Evolutionary conservation across 1,140 invertebrate genomes (phyloP), one percentile per base, ranked within the genome.

Genomic region (Zaprionus davidi): DNA sequence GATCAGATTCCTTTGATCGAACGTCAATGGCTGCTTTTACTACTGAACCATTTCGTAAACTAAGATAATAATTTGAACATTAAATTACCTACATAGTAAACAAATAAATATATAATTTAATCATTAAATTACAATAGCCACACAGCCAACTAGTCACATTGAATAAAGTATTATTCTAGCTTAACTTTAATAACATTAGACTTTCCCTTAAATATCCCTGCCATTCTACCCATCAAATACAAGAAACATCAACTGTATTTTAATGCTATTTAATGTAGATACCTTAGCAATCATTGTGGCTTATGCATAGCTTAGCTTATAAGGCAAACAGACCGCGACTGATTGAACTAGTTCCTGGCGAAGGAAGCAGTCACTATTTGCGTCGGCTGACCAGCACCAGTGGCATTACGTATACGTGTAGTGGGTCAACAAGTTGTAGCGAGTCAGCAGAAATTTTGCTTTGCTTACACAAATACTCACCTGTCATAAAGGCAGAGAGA

Each of bases 361-460:
- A 44, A 12, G 3, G 46, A 62, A 62, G 36, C 38, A 57, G 11
- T 44, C 53, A 59, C 44, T 60, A 65, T 46, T 71, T 34, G 7
- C 41, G n/a, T 17, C n/a, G n/a, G 41, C 41, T n/a, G 41, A 46
- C 41, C 41, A 17, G 41, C 59, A 65, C 58, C 59, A 70, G 41
- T 70, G 31, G 11, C 55, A 76, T 76, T 65, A 60, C 73, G 73
- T 71, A 76, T 71, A 76, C 73, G 73, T 49, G 28, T n/a, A 59
- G 38, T 70, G 69, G 82, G 70, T 66, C 83, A 74, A 60, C 69
- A 76, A 84, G 75, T 71, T 78, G 62, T 72, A 51, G 36, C 62
- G 36, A 80, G 68, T 88, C 84, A 88, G 84, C 85, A 69, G 41
- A 81, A 88, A 88, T 63, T 71, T 78, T 72, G 34, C 44, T 82